Conservation (phyloP, 1,140 invertebrate genomes). For the Formica exsecta region DNA sequence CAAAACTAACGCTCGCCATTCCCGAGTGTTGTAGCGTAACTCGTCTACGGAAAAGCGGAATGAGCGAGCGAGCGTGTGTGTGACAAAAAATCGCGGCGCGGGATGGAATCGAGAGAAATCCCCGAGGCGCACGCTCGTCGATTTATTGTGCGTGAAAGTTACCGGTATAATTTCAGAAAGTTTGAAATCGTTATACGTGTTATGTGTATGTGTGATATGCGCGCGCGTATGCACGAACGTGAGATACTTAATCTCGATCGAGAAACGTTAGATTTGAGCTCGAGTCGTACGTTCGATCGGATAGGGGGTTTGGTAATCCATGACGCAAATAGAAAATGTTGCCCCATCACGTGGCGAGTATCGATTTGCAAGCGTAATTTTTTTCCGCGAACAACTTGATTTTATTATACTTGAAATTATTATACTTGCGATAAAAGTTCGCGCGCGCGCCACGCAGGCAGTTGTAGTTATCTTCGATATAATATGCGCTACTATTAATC, state of each 20-base stretch:
- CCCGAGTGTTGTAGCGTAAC: slow-evolving; percentile 20
- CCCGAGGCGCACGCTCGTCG: slow-evolving; percentile 64
- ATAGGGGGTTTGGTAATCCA: background rate
- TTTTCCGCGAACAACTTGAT: slow-evolving; percentile 15
- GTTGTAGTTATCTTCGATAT: background rate
- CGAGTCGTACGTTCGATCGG: background rate
- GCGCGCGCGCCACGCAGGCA: background rate
- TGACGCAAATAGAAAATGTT: slow-evolving; percentile 12
- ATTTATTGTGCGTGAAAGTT: slow-evolving; percentile 75
- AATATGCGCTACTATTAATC: slow-evolving; percentile 39
- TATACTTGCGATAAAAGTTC: slow-evolving; percentile 1
- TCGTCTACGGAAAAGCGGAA: slow-evolving; percentile 68
- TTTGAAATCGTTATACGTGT: slow-evolving; percentile 31
- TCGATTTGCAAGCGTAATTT: background rate
- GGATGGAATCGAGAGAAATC: slow-evolving; percentile 72
- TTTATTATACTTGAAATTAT: slow-evolving; percentile 15
- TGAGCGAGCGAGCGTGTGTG: slow-evolving; percentile 55
- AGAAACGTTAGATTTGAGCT: slow-evolving; percentile 3
- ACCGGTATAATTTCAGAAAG: slow-evolving; percentile 48
- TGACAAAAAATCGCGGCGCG: slow-evolving; percentile 66
- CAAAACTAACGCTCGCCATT: slow-evolving; percentile 71
- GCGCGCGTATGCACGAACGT: background rate
- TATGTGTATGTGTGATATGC: too few relatives aligned
- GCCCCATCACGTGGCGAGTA: background rate
- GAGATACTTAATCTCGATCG: background rate